phyloP scores from a whole-genome alignment of 2,113 vertebrate genomes.

The Pangasianodon hypophthalmus region DNA sequence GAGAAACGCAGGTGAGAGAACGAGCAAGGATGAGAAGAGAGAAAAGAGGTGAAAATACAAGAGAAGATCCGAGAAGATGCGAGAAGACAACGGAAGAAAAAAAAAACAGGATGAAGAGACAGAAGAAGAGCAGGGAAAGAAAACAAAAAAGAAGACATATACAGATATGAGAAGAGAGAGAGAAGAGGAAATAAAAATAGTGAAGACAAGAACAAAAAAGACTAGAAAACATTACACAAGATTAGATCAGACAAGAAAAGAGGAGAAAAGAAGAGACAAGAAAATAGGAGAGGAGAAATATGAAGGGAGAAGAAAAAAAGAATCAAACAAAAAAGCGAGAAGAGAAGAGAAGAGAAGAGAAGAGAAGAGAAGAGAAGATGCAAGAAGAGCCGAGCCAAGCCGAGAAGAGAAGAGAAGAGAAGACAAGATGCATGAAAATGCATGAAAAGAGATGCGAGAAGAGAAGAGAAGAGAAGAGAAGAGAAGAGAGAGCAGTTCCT shows the following conservation, averaged over 20 bases:
- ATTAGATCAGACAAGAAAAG: too few species aligned
- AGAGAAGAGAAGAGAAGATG: background rate
- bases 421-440: slow-evolving; percentile 25
- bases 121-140: background rate
- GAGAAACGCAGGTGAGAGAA: background rate
- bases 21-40: background rate
- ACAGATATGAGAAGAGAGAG: background rate
- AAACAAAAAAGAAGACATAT: background rate
- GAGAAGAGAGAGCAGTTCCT: slow-evolving; percentile 36
- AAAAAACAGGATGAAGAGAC: background rate
- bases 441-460: slow-evolving; percentile 51
- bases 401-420: background rate
- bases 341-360: background rate
- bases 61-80: background rate
- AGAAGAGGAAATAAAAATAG: too few species aligned
- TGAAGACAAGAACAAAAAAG: background rate
- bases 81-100: background rate
- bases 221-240: background rate
- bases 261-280: background rate
- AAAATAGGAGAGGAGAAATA: background rate
- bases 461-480: slow-evolving; percentile 23
- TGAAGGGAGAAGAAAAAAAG: too few species aligned
- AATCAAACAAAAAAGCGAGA: background rate
- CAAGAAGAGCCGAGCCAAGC: too few species aligned
- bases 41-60: background rate